phyloP scores from a whole-genome alignment of 37 sponge, comb jelly and placozoan genomes.

The Mnemiopsis leidyi region DNA sequence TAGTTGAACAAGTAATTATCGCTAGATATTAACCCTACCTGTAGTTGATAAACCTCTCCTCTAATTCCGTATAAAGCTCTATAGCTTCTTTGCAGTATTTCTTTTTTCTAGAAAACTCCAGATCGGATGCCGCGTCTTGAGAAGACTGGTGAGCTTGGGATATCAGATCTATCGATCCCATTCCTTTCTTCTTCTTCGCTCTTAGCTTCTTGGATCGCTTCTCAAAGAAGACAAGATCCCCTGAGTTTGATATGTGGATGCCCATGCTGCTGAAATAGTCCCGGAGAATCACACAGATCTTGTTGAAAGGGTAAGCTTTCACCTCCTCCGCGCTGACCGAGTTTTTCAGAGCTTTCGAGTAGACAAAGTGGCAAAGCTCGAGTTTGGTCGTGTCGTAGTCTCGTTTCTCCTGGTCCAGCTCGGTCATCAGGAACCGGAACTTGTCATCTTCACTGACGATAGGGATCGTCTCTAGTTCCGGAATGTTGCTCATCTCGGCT shows the following conservation, averaged over 20 bases:
- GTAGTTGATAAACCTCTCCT: background rate
- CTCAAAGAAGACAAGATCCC: constrained; percentile 20
- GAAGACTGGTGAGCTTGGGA: background rate
- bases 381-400: constrained; percentile 2
- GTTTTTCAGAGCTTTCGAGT: background rate
- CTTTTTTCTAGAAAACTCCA: background rate
- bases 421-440: background rate
- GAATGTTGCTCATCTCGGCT: background rate
- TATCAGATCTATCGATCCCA: background rate
- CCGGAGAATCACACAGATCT: background rate
- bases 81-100: background rate
- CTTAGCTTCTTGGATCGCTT: background rate
- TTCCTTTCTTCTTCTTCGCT: background rate
- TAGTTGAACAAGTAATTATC: no score
- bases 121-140: background rate
- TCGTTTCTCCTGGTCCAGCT: background rate
- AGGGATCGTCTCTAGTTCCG: background rate
- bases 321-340: background rate
- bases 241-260: background rate
- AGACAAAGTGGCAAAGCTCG: background rate
- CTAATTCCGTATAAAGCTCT: background rate
- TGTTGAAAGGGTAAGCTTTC: background rate
- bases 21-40: no score
- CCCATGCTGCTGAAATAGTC: background rate
- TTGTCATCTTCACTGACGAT: background rate